Percentiles rank a stretch among this genome's conserved stretches.
Evolutionary conservation across 2,797 vertebrate species (phyloP).

Genomic region (Babyrousa celebensis): DNA sequence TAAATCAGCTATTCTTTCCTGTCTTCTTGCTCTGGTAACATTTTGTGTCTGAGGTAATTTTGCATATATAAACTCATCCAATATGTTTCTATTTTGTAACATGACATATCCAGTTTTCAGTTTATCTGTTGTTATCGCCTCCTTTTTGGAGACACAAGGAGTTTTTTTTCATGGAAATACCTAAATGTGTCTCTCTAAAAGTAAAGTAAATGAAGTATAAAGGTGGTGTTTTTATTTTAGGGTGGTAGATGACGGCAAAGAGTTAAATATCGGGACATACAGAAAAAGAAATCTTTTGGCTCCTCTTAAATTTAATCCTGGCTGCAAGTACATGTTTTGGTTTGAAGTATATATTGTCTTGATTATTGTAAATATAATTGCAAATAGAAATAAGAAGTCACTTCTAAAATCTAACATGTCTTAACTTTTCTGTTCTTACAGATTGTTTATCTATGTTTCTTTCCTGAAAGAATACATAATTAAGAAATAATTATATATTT

Average conservation of each 20-base stretch:
- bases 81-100: neutral
- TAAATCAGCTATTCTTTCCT: neutral
- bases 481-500: neutral
- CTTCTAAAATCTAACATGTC: neutral
- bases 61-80: neutral
- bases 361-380: neutral
- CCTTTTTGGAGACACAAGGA: rapidly evolving
- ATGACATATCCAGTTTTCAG: neutral
- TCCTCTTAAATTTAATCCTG: neutral
- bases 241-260: neutral
- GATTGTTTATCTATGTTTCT: neutral
- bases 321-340: neutral
- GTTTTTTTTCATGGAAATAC: neutral
- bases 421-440: neutral
- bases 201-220: neutral
- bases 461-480: neutral
- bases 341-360: neutral
- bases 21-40: neutral
- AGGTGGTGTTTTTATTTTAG: neutral
- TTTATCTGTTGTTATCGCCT: neutral
- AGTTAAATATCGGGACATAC: neutral
- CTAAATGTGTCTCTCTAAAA: neutral
- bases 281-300: neutral
- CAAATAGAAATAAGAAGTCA: constrained; percentile 2
- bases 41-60: constrained; percentile 6